phyloP scores from a whole-genome alignment of 2,797 vertebrate genomes.

The Macroramphosus scolopax region DNA sequence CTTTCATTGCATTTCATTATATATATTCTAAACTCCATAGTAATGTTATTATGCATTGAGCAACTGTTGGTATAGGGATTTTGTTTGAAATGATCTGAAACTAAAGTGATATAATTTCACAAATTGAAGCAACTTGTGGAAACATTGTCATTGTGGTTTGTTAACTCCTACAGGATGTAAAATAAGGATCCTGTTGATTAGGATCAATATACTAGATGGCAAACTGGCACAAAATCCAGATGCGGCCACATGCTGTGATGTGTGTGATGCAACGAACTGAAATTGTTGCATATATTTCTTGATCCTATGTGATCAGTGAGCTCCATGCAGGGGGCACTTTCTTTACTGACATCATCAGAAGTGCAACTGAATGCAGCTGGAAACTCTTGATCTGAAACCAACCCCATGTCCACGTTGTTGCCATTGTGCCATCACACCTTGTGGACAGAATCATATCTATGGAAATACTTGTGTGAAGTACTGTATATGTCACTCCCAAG shows the following conservation, averaged over 20 bases:
- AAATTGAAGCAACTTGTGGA: too few relatives aligned
- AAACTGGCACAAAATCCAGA: not conserved
- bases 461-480: constrained; percentile 25
- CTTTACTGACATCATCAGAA: not conserved
- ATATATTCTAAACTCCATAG: too few relatives aligned
- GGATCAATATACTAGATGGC: not conserved
- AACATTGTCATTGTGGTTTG: not conserved
- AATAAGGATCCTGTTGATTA: not conserved
- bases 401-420: constrained; percentile 2
- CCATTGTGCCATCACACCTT: constrained; percentile 8
- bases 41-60: too few relatives aligned
- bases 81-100: too few relatives aligned
- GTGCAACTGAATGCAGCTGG: too few relatives aligned
- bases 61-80: too few relatives aligned
- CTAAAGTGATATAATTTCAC: too few relatives aligned
- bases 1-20: too few relatives aligned
- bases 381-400: constrained; percentile 15
- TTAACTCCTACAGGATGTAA: not conserved
- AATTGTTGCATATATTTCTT: constrained; percentile 1
- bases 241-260: not conserved
- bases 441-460: constrained; percentile 23
- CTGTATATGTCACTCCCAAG: constrained; percentile 17
- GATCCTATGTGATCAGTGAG: not conserved
- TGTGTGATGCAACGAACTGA: not conserved
- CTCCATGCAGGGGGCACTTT: not conserved